Conservation (phyloP, 2,113 vertebrate genomes). For the Trichechus manatus region DNA sequence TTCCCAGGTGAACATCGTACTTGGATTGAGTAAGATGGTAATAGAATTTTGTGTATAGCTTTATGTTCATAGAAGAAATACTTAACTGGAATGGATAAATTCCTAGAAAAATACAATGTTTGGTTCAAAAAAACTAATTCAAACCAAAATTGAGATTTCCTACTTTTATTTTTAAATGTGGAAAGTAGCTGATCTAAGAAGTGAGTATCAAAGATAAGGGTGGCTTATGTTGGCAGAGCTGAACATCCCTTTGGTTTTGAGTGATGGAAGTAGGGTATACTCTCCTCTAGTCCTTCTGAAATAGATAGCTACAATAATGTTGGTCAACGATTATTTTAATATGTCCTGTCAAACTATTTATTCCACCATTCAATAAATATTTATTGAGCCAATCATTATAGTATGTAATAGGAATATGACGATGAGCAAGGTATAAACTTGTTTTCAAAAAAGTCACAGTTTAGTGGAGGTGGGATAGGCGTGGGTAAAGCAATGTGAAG, state of each 20-base stretch:
- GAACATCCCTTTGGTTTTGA: neutral
- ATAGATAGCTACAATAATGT: slow-evolving; percentile 66
- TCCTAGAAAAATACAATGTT: neutral
- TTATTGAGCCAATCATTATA: neutral
- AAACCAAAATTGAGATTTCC: neutral
- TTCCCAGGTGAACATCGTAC: neutral
- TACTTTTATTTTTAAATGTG: neutral
- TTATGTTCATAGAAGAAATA: neutral
- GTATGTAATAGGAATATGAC: neutral
- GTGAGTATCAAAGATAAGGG: neutral
- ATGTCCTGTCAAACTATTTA: slow-evolving; percentile 66
- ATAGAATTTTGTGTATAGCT: neutral
- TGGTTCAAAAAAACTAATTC: neutral
- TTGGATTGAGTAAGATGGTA: neutral
- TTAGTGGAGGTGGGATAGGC: neutral
- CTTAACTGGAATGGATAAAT: neutral
- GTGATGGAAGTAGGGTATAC: neutral
- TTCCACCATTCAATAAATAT: neutral
- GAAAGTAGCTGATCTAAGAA: neutral
- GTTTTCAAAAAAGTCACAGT: neutral
- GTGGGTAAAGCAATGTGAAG: neutral
- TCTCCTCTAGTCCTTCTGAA: slow-evolving; percentile 14
- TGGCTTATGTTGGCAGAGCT: neutral
- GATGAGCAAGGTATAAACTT: neutral
- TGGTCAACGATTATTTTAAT: slow-evolving; percentile 61